Conservation (phyloP, 2,888 invertebrate genomes). For the Sycophila texana region DNA sequence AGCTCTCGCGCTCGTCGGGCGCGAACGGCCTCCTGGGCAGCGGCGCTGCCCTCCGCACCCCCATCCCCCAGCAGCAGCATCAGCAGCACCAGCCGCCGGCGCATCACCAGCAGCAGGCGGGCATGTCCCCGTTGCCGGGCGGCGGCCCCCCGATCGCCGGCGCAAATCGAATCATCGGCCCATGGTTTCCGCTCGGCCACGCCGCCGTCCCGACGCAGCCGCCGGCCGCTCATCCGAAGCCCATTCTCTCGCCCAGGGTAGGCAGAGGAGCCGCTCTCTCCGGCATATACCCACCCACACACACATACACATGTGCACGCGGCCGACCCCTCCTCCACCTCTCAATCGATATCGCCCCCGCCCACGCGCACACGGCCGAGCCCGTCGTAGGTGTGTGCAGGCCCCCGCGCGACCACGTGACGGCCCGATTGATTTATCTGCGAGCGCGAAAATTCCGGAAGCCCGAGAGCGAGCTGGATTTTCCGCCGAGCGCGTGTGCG, state of each 20-base stretch:
- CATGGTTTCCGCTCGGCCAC: constrained; percentile 69
- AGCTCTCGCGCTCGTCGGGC: constrained; percentile 65
- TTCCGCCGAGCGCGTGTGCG: not conserved
- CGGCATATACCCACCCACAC: not conserved
- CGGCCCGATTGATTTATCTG: constrained; percentile 57
- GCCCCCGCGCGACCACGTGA: constrained; percentile 46
- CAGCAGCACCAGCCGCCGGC: constrained; percentile 30
- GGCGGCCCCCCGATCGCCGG: constrained; percentile 29
- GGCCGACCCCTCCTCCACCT: not conserved
- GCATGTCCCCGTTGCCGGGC: constrained; percentile 61
- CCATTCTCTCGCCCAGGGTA: constrained; percentile 68
- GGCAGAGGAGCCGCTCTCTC: constrained; percentile 50
- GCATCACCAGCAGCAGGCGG: constrained; percentile 46
- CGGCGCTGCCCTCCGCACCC: constrained; percentile 19
- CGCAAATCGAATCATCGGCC: constrained; percentile 67
- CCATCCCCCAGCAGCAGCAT: constrained; percentile 42
- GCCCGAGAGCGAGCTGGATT: constrained; percentile 16
- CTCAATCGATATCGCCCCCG: not conserved
- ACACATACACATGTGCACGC: not conserved
- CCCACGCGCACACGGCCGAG: not conserved
- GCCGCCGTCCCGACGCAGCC: constrained; percentile 49
- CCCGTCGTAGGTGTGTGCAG: not conserved
- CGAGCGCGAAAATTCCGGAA: constrained; percentile 49
- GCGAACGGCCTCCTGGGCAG: not conserved
- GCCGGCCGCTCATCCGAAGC: constrained; percentile 66